These are phyloP conservation scores for Agrilus cyanescens DNA, from an alignment of 2,888 invertebrate species.

Conservation along the genomic window DNA sequence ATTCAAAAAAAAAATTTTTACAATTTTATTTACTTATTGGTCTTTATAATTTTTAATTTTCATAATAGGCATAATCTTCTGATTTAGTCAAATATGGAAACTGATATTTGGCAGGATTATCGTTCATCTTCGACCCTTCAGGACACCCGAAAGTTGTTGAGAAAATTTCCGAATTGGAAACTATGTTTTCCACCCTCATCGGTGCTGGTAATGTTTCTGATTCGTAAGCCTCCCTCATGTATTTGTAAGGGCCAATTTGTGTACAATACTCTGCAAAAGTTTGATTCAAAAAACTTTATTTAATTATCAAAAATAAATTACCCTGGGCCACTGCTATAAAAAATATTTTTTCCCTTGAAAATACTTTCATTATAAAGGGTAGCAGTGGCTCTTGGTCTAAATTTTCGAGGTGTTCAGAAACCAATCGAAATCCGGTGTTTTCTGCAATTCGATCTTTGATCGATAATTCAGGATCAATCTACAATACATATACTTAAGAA, in stretches of 20 bases:
- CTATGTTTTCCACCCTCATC: conserved; percentile 20
- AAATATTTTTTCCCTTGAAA: conserved; percentile 19
- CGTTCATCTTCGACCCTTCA: conserved; percentile 19
- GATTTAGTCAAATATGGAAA: conserved; percentile 16
- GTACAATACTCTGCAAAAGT: conserved; percentile 22
- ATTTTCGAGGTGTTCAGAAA: conserved; percentile 12
- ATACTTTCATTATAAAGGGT: conserved; percentile 18
- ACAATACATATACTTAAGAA: not conserved
- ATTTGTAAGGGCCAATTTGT: conserved; percentile 14
- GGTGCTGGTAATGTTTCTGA: conserved; percentile 18
- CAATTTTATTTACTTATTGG: no score
- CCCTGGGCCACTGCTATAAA: conserved; percentile 24
- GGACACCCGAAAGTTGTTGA: conserved; percentile 17
- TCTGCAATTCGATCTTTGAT: conserved; percentile 19
- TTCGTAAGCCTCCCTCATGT: conserved; percentile 21
- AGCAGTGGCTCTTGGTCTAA: conserved; percentile 12
- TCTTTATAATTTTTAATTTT: not conserved
- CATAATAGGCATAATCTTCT: not conserved
- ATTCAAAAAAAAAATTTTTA: no score
- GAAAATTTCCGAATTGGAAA: conserved; percentile 20
- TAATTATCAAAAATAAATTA: conserved; percentile 6
- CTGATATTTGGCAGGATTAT: conserved; percentile 12
- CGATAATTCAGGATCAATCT: conserved; percentile 14
- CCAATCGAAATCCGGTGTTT: conserved; percentile 20
- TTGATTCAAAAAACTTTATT: conserved; percentile 1